A percentile compares a stretch with the other conserved stretches of the same genome.
phyloP scores from a whole-genome alignment of 2,888 invertebrate genomes.

The Bunonema sp. region DNA sequence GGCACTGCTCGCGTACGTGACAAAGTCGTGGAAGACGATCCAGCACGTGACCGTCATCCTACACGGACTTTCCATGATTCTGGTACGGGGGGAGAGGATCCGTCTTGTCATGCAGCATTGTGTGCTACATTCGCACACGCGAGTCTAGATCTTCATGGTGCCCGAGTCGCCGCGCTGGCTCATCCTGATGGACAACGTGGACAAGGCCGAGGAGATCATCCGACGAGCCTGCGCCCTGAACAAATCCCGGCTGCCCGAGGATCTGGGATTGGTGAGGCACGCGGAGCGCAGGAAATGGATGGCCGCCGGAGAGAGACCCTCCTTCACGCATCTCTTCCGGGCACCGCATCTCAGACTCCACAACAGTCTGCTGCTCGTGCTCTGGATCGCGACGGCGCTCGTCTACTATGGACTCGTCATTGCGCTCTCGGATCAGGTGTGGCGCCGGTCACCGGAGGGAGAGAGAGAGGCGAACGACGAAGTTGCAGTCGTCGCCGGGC shows the following conservation, averaged over 20 bases:
- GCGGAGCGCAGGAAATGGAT: slow-evolving; percentile 32
- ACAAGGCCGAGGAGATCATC: slow-evolving; percentile 31
- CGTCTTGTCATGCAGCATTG: too few relatives aligned
- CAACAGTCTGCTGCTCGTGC: slow-evolving; percentile 24
- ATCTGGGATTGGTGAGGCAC: slow-evolving; percentile 36
- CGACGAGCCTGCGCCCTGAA: slow-evolving; percentile 39
- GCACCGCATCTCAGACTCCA: slow-evolving; percentile 23
- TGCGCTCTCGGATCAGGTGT: slow-evolving; percentile 39
- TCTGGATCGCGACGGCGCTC: slow-evolving; percentile 41
- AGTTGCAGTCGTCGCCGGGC: slow-evolving; percentile 12
- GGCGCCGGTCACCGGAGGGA: too few relatives aligned
- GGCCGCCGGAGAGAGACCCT: slow-evolving; percentile 27
- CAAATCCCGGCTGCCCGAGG: slow-evolving; percentile 34
- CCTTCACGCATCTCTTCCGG: slow-evolving; percentile 30
- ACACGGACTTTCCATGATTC: slow-evolving; percentile 25
- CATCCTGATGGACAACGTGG: slow-evolving; percentile 13
- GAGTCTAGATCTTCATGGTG: slow-evolving; percentile 22
- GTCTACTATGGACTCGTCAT: slow-evolving; percentile 44
- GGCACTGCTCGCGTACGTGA: slow-evolving; percentile 37
- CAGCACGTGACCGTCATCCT: slow-evolving; percentile 26
- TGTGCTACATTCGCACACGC: too few relatives aligned
- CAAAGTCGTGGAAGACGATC: slow-evolving; percentile 36
- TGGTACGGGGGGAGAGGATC: too few relatives aligned
- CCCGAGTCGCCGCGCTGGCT: slow-evolving; percentile 41
- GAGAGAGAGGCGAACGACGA: too few relatives aligned